Evolutionary conservation across 2,888 invertebrate genomes (phyloP).

Genomic region (Tuta absoluta): DNA sequence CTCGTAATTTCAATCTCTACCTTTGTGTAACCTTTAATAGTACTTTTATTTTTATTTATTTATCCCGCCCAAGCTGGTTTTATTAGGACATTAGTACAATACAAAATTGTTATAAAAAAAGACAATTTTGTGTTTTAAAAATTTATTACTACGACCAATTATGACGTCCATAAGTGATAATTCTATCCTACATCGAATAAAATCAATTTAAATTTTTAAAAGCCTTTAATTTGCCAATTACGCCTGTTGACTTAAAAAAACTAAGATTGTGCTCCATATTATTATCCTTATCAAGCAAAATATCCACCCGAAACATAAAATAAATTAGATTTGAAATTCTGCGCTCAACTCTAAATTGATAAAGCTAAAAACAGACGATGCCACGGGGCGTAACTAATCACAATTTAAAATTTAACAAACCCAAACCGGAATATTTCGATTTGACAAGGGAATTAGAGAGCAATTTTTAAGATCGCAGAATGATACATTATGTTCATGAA

Average conservation of each 20-base stretch:
- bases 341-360: conserved; percentile 26
- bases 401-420: conserved; percentile 46
- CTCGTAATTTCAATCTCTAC: too few relatives aligned
- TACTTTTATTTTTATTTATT: too few relatives aligned
- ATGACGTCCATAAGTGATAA: too few relatives aligned
- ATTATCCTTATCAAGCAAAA: conserved; percentile 16
- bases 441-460: conserved; percentile 24
- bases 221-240: too few relatives aligned
- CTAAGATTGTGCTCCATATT: not conserved
- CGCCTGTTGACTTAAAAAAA: not conserved
- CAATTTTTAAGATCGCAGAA: not conserved
- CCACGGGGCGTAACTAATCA: conserved; percentile 44
- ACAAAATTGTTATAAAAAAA: too few relatives aligned
- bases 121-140: too few relatives aligned
- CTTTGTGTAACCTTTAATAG: too few relatives aligned
- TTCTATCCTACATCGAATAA: too few relatives aligned
- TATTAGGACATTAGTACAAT: too few relatives aligned
- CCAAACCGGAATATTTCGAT: conserved; percentile 52
- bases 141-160: too few relatives aligned
- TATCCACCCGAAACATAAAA: conserved; percentile 14
- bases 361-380: conserved; percentile 35
- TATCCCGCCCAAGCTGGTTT: too few relatives aligned
- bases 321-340: conserved; percentile 25
- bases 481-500: not conserved
- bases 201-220: too few relatives aligned